Percentiles rank a stretch among this genome's conserved stretches.
phyloP scores from a whole-genome alignment of 1,140 invertebrate species.

The Arion vulgaris region DNA sequence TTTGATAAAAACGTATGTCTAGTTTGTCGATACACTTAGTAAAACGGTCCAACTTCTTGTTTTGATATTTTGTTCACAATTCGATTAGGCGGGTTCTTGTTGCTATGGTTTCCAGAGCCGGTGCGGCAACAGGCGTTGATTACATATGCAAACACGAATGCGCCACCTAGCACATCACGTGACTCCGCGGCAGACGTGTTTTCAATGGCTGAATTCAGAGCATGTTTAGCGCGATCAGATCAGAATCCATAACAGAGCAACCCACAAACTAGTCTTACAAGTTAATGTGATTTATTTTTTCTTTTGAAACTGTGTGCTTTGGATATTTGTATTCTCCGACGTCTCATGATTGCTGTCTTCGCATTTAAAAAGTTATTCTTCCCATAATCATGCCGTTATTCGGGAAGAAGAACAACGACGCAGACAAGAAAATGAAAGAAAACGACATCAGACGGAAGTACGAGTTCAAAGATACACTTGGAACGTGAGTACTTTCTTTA shows the following conservation, averaged over 20 bases:
- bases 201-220: neutral
- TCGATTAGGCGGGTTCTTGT: too few relatives aligned
- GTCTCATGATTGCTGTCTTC: conserved; percentile 37
- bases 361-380: conserved; percentile 8
- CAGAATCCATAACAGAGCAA: neutral
- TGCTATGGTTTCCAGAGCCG: conserved; percentile 13
- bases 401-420: conserved; percentile 59
- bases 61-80: too few relatives aligned
- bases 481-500: conserved; percentile 61
- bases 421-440: conserved; percentile 57
- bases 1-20: too few relatives aligned
- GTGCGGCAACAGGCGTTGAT: neutral
- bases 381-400: conserved; percentile 59
- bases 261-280: neutral
- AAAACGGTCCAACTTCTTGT: too few relatives aligned
- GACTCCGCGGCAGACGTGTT: conserved; percentile 22
- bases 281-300: neutral
- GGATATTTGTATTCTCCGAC: conserved; percentile 12
- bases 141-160: conserved; percentile 30
- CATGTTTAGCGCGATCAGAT: neutral
- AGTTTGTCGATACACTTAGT: too few relatives aligned
- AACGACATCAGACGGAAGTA: conserved; percentile 57
- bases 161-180: conserved; percentile 27
- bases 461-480: conserved; percentile 61
- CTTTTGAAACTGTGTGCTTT: neutral